These are phyloP conservation scores for Catharus fuscescens DNA, from an alignment of 2,113 vertebrate species.

Conservation along the genomic window DNA sequence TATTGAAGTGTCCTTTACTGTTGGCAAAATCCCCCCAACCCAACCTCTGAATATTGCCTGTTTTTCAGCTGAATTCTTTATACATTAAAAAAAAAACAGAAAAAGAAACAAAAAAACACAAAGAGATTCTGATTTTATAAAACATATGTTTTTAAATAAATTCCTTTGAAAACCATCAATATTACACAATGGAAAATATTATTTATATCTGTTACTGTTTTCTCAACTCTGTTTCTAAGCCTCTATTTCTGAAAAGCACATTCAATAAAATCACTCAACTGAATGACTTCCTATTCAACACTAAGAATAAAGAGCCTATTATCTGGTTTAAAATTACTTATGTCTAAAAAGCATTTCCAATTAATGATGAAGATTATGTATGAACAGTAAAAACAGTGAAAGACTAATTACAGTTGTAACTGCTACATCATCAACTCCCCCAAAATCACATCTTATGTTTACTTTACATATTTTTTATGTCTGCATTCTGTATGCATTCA, in stretches of 20 bases:
- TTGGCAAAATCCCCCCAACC: rapidly evolving
- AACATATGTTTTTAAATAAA: neutral
- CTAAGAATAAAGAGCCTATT: neutral
- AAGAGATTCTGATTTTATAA: neutral
- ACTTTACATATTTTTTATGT: neutral
- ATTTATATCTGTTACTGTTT: neutral
- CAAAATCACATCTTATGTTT: neutral
- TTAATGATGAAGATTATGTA: neutral
- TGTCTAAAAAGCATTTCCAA: neutral
- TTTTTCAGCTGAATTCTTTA: neutral
- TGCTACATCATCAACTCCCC: neutral
- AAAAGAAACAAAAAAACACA: neutral
- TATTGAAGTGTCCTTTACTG: neutral
- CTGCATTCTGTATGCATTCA: neutral
- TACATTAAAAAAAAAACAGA: neutral
- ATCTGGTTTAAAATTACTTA: neutral
- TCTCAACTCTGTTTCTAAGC: neutral
- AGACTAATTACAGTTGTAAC: neutral
- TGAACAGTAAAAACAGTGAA: neutral
- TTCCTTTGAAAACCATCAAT: neutral
- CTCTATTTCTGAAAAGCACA: neutral
- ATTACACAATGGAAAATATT: neutral
- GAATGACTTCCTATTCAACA: neutral
- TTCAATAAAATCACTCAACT: neutral
- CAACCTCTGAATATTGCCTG: neutral